phyloP scores from a whole-genome alignment of 2,113 vertebrate species.

The Bubo scandiacus region DNA sequence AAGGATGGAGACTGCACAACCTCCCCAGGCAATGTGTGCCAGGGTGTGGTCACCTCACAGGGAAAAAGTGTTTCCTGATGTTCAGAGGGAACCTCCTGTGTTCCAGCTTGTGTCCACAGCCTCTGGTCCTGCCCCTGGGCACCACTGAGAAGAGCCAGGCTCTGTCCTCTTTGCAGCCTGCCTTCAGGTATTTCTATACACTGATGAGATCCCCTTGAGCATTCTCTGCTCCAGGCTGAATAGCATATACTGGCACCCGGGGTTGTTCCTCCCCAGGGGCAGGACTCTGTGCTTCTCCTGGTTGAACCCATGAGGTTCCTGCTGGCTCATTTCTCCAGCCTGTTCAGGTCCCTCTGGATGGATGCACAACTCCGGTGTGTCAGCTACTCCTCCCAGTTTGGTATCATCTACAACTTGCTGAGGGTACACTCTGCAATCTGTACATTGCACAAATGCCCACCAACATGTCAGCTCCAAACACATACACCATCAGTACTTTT shows the following conservation, averaged over 20 bases:
- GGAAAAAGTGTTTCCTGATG: background rate
- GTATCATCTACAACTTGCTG: background rate
- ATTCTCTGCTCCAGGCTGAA: background rate
- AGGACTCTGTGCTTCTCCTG: background rate
- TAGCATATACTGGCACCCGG: background rate
- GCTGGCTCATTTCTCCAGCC: background rate
- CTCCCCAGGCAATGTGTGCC: background rate
- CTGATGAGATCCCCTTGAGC: background rate
- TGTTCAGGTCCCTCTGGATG: background rate
- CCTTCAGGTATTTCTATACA: background rate
- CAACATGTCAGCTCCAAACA: background rate
- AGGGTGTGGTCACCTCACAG: background rate
- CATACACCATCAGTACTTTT: background rate
- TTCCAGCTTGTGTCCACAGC: accelerated
- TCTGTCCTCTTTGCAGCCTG: background rate
- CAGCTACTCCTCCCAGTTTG: background rate
- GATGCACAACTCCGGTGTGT: background rate
- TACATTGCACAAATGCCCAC: background rate
- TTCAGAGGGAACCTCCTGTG: background rate
- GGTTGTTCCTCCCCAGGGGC: background rate
- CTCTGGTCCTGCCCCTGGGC: background rate
- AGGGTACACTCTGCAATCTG: background rate
- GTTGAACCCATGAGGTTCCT: background rate
- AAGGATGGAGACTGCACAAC: background rate
- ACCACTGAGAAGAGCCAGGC: background rate